These are phyloP conservation scores for Neodiprion pinetum DNA, from an alignment of 1,140 invertebrate genomes.

Conservation along the genomic window DNA sequence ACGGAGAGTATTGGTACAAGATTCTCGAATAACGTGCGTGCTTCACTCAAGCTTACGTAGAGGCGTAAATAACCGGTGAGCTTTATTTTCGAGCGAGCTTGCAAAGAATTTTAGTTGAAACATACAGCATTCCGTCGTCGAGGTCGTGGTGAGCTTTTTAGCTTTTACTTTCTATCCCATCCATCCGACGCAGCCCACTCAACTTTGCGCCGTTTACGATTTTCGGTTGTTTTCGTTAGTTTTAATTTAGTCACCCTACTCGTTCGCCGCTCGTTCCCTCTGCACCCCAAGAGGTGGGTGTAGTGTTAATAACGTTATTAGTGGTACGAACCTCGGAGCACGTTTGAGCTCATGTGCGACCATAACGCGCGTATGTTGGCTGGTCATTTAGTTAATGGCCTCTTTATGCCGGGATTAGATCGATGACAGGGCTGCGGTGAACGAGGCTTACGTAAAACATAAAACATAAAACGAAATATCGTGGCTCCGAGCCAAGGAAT, in stretches of 20 bases:
- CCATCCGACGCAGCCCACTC: no score
- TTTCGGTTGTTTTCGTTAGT: conserved; percentile 2
- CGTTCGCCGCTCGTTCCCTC: neutral
- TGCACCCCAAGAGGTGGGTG: neutral
- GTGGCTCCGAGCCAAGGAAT: no score
- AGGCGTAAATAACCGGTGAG: neutral
- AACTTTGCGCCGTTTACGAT: neutral
- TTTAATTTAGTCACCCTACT: neutral
- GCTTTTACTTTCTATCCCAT: no score
- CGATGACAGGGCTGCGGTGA: neutral
- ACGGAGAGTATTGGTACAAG: no score
- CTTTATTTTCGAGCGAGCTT: neutral
- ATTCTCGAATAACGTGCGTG: no score
- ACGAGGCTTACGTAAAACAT: no score
- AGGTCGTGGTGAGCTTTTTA: no score
- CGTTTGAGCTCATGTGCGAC: neutral
- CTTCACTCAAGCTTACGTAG: neutral
- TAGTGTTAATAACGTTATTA: conserved; percentile 8
- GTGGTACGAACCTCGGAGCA: neutral
- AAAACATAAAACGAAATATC: no score
- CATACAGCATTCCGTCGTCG: neutral
- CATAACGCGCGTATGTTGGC: neutral
- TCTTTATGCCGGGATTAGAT: conserved; percentile 7
- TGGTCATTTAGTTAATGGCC: neutral
- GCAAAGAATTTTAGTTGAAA: conserved; percentile 7